Evolutionary conservation across 2,888 invertebrate species (phyloP), one percentile per base, ranked within the genome.

Genomic region (Bellardia pandia): DNA sequence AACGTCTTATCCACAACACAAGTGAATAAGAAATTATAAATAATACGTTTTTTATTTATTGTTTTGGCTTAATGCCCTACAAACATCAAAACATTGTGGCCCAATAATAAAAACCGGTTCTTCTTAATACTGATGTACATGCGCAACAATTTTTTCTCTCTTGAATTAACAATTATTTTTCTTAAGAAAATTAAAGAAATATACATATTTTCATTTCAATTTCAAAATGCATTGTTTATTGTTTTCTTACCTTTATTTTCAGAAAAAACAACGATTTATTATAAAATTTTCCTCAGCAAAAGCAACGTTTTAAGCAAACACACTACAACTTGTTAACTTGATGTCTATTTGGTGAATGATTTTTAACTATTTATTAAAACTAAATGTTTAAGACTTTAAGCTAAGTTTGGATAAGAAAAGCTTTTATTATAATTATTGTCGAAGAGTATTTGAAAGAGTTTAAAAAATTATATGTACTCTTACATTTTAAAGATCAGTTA

Each of bases 61-160:
- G 3, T 14, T 53, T 78, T 51, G 60, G n/a, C 30, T 72, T 51
- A 33, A 33, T 74, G 60, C 68, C 68, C 79, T 68, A 74, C 45
- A 66, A 74, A 74, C 68, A 66, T 64, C 58, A 68, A 68, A 84
- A 72, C 30, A 60, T 66, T 83, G 76, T 53, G 7, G 11, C 30
- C n/a, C n/a, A 76, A 51, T 30, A 74, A 58, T 11, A 45, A 33
- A 79, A 85, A 79, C 85, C 74, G 68, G 78, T 85, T 85, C 78
- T 14, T 33, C 13, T 64, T 23, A 40, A 30, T 42, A 37, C 64
- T 40, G 51, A 71, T 79, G 40, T 62, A 72, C 23, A n/a, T 42
- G 40, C 30, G 37, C 60, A 51, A 23, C 14, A 51, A 51, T 40
- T 69, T 5, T 7, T 1, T 51, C 11, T 45, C 40, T 60, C 9